Evolutionary conservation across 2,797 vertebrate species (phyloP).

Genomic region (Adelosebastes latens): DNA sequence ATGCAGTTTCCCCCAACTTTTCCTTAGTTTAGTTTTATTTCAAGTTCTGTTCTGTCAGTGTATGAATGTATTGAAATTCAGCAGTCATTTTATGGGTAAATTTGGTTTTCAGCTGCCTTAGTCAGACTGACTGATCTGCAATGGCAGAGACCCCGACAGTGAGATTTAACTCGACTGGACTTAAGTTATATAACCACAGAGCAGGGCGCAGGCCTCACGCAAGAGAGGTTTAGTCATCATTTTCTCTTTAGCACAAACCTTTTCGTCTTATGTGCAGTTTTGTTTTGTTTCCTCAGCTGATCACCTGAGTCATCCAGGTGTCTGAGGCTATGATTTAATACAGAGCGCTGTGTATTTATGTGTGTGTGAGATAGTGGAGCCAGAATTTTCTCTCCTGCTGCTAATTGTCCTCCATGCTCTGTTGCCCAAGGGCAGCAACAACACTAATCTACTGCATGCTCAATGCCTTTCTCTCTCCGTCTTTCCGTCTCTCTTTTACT

Average conservation of each 20-base stretch:
- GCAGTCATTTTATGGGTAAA: background rate
- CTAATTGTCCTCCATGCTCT: conserved; percentile 76
- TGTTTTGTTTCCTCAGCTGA: conserved; percentile 18
- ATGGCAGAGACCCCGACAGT: conserved; percentile 42
- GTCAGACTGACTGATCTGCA: conserved; percentile 45
- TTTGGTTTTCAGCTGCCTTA: conserved; percentile 18
- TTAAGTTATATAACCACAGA: conserved; percentile 65
- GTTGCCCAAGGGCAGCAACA: conserved; percentile 69
- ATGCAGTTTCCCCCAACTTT: background rate
- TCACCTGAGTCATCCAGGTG: conserved; percentile 45
- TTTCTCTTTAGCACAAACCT: conserved; percentile 28
- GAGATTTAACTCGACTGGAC: conserved; percentile 69
- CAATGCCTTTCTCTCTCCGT: conserved; percentile 34
- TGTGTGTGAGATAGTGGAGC: conserved; percentile 23
- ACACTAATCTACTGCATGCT: conserved; percentile 72
- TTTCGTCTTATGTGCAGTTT: background rate
- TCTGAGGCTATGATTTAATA: conserved; percentile 32
- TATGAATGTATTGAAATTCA: conserved; percentile 18
- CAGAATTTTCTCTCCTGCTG: conserved; percentile 55
- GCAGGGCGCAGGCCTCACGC: conserved; percentile 23
- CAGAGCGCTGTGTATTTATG: conserved; percentile 13
- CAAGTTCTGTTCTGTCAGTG: background rate
- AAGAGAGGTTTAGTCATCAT: conserved; percentile 35
- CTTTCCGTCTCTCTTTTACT: conserved; percentile 34
- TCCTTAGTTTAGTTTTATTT: background rate